Conservation (phyloP, 2,888 invertebrate genomes). For the Chrysolina oricalcia region DNA sequence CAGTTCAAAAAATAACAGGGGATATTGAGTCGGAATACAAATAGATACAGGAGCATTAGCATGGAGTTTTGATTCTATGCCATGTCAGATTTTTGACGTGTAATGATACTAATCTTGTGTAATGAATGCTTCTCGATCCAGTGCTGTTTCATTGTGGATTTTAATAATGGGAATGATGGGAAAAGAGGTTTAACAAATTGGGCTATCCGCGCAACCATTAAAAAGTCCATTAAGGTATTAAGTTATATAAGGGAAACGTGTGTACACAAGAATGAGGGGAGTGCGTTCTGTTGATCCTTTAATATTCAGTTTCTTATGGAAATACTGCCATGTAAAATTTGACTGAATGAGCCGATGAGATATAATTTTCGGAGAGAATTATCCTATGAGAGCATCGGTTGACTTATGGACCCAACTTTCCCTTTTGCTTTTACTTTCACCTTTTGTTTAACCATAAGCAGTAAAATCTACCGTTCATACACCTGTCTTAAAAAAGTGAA, state of each 20-base stretch:
- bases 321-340: too few species aligned
- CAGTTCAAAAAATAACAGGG: background rate
- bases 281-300: background rate
- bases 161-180: constrained; percentile 35
- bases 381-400: too few species aligned
- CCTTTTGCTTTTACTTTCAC: too few species aligned
- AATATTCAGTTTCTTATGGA: background rate
- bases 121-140: constrained; percentile 42
- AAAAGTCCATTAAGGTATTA: constrained; percentile 40
- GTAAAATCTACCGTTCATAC: too few species aligned
- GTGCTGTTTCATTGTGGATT: constrained; percentile 41
- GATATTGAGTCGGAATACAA: constrained; percentile 20
- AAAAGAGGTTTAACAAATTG: constrained; percentile 36
- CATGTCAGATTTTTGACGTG: constrained; percentile 44
- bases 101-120: constrained; percentile 50
- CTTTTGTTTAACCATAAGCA: too few species aligned
- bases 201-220: constrained; percentile 32
- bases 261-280: background rate
- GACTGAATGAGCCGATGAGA: too few species aligned
- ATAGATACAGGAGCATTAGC: background rate
- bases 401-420: too few species aligned
- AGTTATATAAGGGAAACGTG: constrained; percentile 25
- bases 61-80: constrained; percentile 29
- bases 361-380: too few species aligned
- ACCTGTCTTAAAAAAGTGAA: too few species aligned